Evolutionary conservation across 2,797 vertebrate species (phyloP).

Genomic region (Telmatherina bonti): DNA sequence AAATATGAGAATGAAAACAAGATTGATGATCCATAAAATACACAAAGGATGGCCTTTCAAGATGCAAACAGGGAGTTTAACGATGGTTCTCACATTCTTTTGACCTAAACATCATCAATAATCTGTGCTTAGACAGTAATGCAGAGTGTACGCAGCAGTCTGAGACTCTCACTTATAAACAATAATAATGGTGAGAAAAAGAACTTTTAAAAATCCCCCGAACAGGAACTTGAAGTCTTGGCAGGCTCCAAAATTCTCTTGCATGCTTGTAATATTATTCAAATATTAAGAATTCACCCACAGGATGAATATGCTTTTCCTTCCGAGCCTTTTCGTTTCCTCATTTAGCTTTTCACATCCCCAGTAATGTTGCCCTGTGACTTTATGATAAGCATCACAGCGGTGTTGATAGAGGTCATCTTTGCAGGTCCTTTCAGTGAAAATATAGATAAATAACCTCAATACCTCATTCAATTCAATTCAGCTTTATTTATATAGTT

Average conservation of each 20-base stretch:
- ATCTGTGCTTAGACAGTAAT: neutral
- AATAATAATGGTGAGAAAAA: neutral
- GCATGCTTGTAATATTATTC: neutral
- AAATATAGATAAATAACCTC: slow-evolving; percentile 2
- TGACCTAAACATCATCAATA: neutral
- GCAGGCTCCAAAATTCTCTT: neutral
- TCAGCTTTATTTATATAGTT: no score
- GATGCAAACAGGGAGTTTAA: neutral
- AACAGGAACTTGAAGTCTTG: neutral
- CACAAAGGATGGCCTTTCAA: neutral
- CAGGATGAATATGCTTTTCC: neutral
- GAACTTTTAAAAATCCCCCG: neutral
- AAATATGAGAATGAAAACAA: no score
- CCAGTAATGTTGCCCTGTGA: neutral
- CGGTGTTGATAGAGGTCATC: no score
- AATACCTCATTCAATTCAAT: no score
- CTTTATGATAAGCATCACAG: neutral
- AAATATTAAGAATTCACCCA: neutral
- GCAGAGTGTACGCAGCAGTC: neutral
- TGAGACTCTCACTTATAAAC: neutral
- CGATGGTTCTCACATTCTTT: neutral
- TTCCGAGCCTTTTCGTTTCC: neutral
- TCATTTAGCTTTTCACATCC: neutral
- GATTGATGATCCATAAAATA: neutral
- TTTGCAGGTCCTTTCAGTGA: neutral